These are phyloP conservation scores for Ceuthmochares aereus DNA, from an alignment of 2,113 vertebrate genomes.

Conservation along the genomic window DNA sequence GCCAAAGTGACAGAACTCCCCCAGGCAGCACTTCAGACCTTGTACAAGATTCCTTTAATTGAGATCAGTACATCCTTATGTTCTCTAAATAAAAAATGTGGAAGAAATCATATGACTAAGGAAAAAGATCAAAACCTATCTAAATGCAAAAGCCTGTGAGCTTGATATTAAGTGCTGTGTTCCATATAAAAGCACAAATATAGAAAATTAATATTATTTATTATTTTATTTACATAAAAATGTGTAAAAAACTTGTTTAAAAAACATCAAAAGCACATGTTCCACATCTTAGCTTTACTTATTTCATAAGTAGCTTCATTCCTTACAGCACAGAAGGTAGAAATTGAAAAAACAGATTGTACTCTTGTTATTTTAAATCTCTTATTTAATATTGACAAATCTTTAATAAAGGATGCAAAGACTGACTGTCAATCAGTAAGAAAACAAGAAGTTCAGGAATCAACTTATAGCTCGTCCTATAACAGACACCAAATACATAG, in stretches of 20 bases:
- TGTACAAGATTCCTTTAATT: background rate
- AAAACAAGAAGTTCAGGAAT: background rate
- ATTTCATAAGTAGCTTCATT: background rate
- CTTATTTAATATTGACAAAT: background rate
- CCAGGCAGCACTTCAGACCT: background rate
- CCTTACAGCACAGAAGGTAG: background rate
- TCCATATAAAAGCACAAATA: background rate
- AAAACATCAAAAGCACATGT: background rate
- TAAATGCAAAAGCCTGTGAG: background rate
- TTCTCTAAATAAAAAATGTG: background rate
- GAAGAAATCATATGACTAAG: background rate
- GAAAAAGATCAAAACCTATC: background rate
- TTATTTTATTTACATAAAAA: no score
- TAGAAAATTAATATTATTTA: background rate
- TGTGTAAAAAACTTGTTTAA: background rate
- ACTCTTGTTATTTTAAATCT: background rate
- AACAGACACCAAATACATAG: background rate
- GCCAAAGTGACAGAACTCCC: background rate
- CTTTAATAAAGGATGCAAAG: background rate
- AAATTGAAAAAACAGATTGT: background rate
- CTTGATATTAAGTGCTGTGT: background rate
- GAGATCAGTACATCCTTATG: background rate
- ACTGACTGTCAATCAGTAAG: background rate
- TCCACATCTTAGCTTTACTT: background rate
- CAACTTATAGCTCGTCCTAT: background rate